Conservation (phyloP, 1,140 invertebrate species). For the Ostrea denselamellosa region DNA sequence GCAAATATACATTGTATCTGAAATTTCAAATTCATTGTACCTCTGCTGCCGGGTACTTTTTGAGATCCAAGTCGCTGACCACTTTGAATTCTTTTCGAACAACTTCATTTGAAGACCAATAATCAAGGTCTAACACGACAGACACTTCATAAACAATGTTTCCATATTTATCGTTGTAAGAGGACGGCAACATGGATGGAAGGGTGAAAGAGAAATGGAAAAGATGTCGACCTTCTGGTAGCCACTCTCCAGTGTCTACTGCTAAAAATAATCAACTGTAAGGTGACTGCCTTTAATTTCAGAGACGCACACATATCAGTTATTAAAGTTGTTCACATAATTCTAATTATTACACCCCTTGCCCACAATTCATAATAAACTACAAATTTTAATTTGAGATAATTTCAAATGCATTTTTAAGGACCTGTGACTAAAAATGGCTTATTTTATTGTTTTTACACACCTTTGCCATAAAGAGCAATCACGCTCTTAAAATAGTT, state of each 20-base stretch:
- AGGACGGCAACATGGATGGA: background rate
- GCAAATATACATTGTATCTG: no score
- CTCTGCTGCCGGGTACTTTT: slow-evolving; percentile 1
- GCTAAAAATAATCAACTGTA: background rate
- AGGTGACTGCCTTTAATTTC: background rate
- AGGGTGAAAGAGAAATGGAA: slow-evolving; percentile 19
- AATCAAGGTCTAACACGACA: background rate
- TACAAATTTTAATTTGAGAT: no score
- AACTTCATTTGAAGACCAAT: slow-evolving; percentile 10
- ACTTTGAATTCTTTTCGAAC: slow-evolving; percentile 20
- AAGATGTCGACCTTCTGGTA: slow-evolving; percentile 1
- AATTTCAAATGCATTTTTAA: background rate
- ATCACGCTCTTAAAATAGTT: background rate
- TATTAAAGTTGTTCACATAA: no score
- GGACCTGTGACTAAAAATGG: background rate
- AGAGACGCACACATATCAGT: no score
- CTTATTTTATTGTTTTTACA: background rate
- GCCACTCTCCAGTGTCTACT: background rate
- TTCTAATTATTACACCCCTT: no score
- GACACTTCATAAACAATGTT: slow-evolving; percentile 18
- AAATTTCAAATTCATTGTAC: background rate
- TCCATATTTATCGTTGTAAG: slow-evolving; percentile 14
- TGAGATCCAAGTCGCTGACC: slow-evolving; percentile 7
- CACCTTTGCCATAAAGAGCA: slow-evolving; percentile 3
- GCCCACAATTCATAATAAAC: no score